These are phyloP conservation scores for Odontocolon sp. DNA, from an alignment of 2,888 invertebrate genomes.

Conservation along the genomic window DNA sequence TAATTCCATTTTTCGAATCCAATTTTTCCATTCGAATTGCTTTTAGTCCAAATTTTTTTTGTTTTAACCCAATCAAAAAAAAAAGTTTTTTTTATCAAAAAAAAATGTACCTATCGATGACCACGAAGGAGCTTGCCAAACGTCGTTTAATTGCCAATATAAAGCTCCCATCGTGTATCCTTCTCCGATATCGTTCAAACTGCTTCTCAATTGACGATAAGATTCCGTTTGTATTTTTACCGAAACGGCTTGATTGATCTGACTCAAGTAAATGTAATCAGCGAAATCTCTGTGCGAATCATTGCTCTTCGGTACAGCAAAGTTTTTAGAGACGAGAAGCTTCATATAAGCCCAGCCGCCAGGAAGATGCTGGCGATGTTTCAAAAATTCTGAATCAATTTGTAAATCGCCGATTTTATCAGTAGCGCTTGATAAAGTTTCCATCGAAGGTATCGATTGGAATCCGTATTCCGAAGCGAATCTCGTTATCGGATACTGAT, in stretches of 20 bases:
- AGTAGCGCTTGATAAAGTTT: conserved; percentile 85
- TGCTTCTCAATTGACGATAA: conserved; percentile 85
- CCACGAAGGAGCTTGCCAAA: conserved; percentile 99
- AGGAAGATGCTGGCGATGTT: conserved; percentile 94
- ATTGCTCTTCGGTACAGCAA: conserved; percentile 83
- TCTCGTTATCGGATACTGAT: conserved; percentile 89
- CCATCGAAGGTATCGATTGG: conserved; percentile 92
- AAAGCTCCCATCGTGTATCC: conserved; percentile 97
- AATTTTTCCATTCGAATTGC: too few species aligned
- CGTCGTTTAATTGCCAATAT: conserved; percentile 99
- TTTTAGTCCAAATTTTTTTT: too few species aligned
- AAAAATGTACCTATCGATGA: conserved; percentile 87
- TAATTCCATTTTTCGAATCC: too few species aligned
- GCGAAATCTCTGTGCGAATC: conserved; percentile 84
- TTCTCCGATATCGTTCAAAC: conserved; percentile 81
- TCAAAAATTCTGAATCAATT: conserved; percentile 84
- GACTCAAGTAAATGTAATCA: conserved; percentile 91
- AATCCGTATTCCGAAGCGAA: conserved; percentile 98
- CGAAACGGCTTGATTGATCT: conserved; percentile 94
- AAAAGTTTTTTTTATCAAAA: background rate
- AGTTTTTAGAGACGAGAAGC: conserved; percentile 84
- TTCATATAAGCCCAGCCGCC: conserved; percentile 86
- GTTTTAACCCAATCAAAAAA: too few species aligned
- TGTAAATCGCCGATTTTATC: conserved; percentile 82
- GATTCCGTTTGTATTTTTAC: conserved; percentile 92